Base-by-base conservation (phyloP, 2,888 invertebrate species). In the Vanessa cardui region DNA sequence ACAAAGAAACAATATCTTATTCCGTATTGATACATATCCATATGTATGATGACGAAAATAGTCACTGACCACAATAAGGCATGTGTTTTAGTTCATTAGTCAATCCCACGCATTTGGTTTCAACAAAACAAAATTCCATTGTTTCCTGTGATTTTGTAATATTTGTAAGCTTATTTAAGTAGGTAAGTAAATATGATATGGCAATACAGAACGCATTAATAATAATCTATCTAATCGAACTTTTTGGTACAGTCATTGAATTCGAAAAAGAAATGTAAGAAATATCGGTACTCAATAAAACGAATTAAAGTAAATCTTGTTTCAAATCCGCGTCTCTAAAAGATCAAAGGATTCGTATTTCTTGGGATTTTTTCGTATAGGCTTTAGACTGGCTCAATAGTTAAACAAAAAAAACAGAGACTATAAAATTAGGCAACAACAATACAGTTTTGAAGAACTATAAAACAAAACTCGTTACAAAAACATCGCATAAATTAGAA, bases 81-180 rank as follows among this genome's bases (percentile, higher is more conserved):
- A 66, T 73, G 72, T 69, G 61, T 64, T 70, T 69, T 73, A 77
- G 74, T 80, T 86, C 85, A 86, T 87, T 86, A 83, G 82, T 81
- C 80, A 83, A 81, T 72, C 87, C 87, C 84, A 88, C 88, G 83
- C 84, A 69, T 66, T 58, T 68, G 66, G 74, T 74, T 78, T 81
- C 86, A 83, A 80, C 81, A 76, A 77, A 78, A 79, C 75, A 80
- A 77, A 77, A 72, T 74, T 76, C 79, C 77, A 82, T 83, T 85
- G 84, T 86, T 83, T 85, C 76, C 64, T 67, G 76, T 83, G 78
- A 80, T 73, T 73, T 71, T 66, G 73, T 70, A 72, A 72, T 68
- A 74, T 67, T 62, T 68, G 64, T 68, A 64, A 64, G 56, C 47
- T 60, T 54, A 61, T 26, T 20, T 46, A 0, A 31, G 56, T 58